phyloP scores from a whole-genome alignment of 2,113 vertebrate species.

The Ariopsis seemanni region DNA sequence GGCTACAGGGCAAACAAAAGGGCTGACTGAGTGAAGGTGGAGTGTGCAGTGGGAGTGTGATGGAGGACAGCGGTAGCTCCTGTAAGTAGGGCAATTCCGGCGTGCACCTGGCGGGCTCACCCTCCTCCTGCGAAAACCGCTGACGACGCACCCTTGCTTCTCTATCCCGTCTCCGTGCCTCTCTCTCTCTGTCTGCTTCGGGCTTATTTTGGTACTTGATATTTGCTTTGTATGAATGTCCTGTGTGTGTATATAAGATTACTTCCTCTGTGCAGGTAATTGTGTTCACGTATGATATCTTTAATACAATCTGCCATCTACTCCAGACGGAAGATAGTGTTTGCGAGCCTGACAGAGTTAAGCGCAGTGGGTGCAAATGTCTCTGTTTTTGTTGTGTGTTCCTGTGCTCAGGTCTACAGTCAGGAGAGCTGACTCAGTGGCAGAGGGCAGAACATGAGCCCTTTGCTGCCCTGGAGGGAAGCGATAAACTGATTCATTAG shows the following conservation, averaged over 20 bases:
- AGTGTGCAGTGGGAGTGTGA: constrained; percentile 45
- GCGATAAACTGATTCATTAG: constrained; percentile 51
- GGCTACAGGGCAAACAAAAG: constrained; percentile 52
- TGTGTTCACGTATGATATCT: constrained; percentile 16
- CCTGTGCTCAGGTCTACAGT: constrained; percentile 23
- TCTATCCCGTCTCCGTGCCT: constrained; percentile 16
- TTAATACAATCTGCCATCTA: constrained; percentile 8
- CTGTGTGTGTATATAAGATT: constrained; percentile 16
- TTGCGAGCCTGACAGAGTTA: background rate
- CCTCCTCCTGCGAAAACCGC: constrained; percentile 49
- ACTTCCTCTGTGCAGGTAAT: constrained; percentile 5
- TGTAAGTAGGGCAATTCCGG: constrained; percentile 59
- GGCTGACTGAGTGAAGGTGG: constrained; percentile 10
- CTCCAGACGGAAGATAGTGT: constrained; percentile 8
- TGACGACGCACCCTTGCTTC: constrained; percentile 49
- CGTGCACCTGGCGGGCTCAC: constrained; percentile 54
- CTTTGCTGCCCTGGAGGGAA: constrained; percentile 42
- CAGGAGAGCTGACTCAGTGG: constrained; percentile 41
- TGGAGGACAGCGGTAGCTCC: constrained; percentile 52
- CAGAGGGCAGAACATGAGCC: constrained; percentile 42
- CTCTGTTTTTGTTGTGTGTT: constrained; percentile 11
- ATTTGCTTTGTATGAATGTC: constrained; percentile 28
- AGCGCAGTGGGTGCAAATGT: constrained; percentile 30
- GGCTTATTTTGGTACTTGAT: constrained; percentile 17
- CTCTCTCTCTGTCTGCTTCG: constrained; percentile 19